Evolutionary conservation across 2,888 invertebrate species (phyloP).

Genomic region (Cosmia trapezina): DNA sequence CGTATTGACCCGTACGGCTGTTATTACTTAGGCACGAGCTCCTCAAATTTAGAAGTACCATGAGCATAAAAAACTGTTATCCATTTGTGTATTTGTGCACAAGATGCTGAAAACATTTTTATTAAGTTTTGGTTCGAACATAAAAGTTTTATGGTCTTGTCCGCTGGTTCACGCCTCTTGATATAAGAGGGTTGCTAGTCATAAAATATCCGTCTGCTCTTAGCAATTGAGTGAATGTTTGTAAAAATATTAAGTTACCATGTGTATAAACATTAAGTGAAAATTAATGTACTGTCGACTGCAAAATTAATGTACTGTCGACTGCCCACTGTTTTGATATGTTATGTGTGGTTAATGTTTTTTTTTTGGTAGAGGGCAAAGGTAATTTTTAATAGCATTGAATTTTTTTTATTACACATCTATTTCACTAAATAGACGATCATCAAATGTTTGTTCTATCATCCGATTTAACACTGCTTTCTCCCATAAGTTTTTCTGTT

Average conservation of each 20-base stretch:
- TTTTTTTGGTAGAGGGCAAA: background rate
- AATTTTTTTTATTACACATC: too few species aligned
- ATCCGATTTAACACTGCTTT: too few species aligned
- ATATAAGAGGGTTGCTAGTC: conserved; percentile 11
- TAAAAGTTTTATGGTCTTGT: too few species aligned
- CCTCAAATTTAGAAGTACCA: background rate
- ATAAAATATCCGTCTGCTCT: conserved; percentile 29
- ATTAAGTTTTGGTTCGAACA: conserved; percentile 19
- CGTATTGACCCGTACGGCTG: too few species aligned
- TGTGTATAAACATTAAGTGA: conserved; percentile 3
- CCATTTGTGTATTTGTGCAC: conserved; percentile 13
- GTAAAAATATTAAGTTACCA: background rate
- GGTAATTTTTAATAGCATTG: background rate
- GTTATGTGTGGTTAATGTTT: background rate
- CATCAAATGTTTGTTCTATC: too few species aligned
- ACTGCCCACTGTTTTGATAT: background rate
- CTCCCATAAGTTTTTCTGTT: too few species aligned
- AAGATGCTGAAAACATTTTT: conserved; percentile 3
- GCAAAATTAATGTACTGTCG: conserved; percentile 3
- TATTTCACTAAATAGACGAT: too few species aligned
- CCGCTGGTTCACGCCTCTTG: conserved; percentile 29
- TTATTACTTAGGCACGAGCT: too few species aligned
- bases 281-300: conserved; percentile 4
- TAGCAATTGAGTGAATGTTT: conserved; percentile 20
- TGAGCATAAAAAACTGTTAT: background rate